Conservation (phyloP, 1,140 invertebrate genomes). For the Mylabris phalerata region DNA sequence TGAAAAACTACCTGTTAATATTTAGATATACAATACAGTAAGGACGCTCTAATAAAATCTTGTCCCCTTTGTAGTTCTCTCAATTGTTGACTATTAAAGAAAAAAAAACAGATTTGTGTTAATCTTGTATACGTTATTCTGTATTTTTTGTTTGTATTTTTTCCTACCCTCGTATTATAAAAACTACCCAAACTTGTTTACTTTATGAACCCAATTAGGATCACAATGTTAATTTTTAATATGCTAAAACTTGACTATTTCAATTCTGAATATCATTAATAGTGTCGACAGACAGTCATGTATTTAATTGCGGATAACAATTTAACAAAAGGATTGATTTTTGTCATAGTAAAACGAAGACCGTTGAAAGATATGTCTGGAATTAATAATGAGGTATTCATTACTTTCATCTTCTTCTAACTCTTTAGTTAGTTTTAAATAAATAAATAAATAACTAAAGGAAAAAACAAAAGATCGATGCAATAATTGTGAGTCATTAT, state of each 20-base stretch:
- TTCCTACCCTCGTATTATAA: neutral
- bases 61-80: conserved; percentile 1
- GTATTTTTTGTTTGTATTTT: conserved; percentile 9
- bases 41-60: conserved; percentile 12
- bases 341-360: no score
- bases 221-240: conserved; percentile 12
- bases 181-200: conserved; percentile 8
- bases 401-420: no score
- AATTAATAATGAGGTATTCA: no score
- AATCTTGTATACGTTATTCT: conserved; percentile 3
- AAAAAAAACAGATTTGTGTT: conserved; percentile 6
- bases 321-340: no score
- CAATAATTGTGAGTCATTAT: neutral
- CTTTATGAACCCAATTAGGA: conserved; percentile 9
- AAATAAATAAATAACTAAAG: no score
- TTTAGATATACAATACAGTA: conserved; percentile 13
- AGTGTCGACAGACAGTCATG: no score
- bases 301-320: no score
- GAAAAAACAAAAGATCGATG: neutral
- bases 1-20: conserved; percentile 12
- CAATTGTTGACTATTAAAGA: conserved; percentile 10
- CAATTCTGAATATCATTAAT: no score
- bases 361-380: no score
- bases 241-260: no score
- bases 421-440: no score